phyloP scores from a whole-genome alignment of 2,113 vertebrate genomes.

The Euleptes europaea region DNA sequence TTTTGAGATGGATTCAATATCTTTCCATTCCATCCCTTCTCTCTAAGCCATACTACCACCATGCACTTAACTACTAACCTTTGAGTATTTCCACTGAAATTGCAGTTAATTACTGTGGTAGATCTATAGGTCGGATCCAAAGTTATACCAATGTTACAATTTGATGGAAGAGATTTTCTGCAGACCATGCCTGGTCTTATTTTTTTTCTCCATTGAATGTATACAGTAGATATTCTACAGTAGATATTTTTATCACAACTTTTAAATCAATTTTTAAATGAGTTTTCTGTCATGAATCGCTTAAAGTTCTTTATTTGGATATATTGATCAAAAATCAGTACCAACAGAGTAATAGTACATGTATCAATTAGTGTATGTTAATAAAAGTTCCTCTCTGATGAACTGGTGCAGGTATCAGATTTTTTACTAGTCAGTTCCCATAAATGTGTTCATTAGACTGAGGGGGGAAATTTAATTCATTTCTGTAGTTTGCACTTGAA shows the following conservation, averaged over 20 bases:
- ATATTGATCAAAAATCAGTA: slow-evolving; percentile 3
- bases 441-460: slow-evolving; percentile 1
- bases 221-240: too few species aligned
- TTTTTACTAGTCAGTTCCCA: slow-evolving; percentile 21
- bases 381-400: slow-evolving; percentile 13
- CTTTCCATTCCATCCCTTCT: not conserved
- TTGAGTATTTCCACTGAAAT: not conserved
- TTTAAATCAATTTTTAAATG: not conserved
- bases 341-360: slow-evolving; percentile 13
- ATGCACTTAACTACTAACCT: not conserved
- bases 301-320: not conserved
- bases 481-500: not conserved
- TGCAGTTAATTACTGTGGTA: not conserved
- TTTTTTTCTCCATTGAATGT: too few species aligned
- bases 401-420: slow-evolving; percentile 1
- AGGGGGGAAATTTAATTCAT: slow-evolving; percentile 39
- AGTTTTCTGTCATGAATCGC: not conserved
- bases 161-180: too few species aligned
- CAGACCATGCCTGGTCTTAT: too few species aligned
- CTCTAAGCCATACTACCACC: not conserved
- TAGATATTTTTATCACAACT: not conserved
- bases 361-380: not conserved
- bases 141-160: too few species aligned
- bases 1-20: not conserved
- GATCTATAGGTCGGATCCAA: not conserved